phyloP scores from a whole-genome alignment of 2,797 vertebrate genomes.

The Paratrypauchen microcephalus region DNA sequence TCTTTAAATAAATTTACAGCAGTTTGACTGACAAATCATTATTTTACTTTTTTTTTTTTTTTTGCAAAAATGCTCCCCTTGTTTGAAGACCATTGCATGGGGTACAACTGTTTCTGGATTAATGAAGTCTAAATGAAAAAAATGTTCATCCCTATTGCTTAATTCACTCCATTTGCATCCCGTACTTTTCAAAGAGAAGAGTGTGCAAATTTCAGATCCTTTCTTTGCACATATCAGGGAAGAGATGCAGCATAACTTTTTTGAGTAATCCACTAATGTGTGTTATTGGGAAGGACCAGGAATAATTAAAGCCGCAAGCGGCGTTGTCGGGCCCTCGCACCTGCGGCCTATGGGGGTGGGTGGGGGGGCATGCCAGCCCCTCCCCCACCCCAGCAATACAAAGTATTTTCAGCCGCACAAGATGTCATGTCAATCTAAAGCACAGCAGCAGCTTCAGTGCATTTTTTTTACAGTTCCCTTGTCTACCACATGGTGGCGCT shows the following conservation, averaged over 20 bases:
- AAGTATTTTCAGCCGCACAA: too few species aligned
- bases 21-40: background rate
- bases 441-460: too few species aligned
- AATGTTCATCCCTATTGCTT: conserved; percentile 14
- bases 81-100: conserved; percentile 11
- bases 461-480: too few species aligned
- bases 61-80: conserved; percentile 21
- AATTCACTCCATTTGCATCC: conserved; percentile 25
- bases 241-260: conserved; percentile 26
- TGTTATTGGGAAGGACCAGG: too few species aligned
- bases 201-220: conserved; percentile 6
- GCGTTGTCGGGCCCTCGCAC: too few species aligned
- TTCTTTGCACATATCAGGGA: conserved; percentile 32
- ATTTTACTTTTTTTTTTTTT: fast-evolving
- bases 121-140: conserved; percentile 11
- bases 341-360: too few species aligned
- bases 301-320: too few species aligned
- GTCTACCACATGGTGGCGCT: too few species aligned
- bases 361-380: too few species aligned
- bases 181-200: conserved; percentile 46
- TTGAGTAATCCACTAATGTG: too few species aligned
- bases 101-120: background rate
- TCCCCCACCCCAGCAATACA: too few species aligned
- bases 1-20: conserved; percentile 45
- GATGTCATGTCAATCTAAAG: too few species aligned